Percentiles rank a stretch among this genome's conserved stretches.
Conservation (phyloP, 2,888 invertebrate species). For the Brenthis hecate region DNA sequence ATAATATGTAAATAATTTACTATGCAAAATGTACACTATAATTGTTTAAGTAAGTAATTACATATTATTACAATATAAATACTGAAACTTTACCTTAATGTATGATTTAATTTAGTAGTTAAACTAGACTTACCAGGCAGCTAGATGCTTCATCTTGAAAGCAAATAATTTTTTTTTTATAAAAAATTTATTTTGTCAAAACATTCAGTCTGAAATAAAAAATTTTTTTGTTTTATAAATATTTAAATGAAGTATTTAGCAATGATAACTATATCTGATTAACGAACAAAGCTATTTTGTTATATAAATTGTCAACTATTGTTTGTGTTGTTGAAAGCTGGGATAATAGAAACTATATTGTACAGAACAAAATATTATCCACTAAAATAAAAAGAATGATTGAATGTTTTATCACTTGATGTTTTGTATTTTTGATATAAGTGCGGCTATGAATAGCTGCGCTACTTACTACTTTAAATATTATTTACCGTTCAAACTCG, state of each 20-base stretch:
- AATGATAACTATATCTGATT: conserved; percentile 3
- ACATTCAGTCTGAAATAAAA: neutral
- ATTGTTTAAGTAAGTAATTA: no score
- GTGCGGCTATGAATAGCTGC: conserved; percentile 28
- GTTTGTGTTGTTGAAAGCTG: no score
- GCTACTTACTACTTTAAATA: conserved; percentile 36
- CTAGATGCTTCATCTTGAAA: conserved; percentile 15
- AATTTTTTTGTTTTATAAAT: neutral
- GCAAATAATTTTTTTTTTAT: neutral
- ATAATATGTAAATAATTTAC: no score
- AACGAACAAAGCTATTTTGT: conserved; percentile 11
- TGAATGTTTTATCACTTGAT: conserved; percentile 13
- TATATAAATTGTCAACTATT: no score
- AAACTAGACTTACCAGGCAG: conserved; percentile 10
- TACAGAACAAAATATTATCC: neutral
- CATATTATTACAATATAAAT: no score
- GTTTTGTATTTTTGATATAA: conserved; percentile 13
- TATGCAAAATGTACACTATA: no score
- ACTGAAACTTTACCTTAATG: neutral
- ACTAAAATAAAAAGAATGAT: neutral
- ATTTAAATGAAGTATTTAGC: conserved; percentile 1
- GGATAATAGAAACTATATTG: no score
- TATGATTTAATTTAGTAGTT: neutral
- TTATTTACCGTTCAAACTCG: conserved; percentile 16
- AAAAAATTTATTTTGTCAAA: neutral